Base-by-base conservation (phyloP, 2,797 vertebrate genomes). In the Nyctibius grandis region DNA sequence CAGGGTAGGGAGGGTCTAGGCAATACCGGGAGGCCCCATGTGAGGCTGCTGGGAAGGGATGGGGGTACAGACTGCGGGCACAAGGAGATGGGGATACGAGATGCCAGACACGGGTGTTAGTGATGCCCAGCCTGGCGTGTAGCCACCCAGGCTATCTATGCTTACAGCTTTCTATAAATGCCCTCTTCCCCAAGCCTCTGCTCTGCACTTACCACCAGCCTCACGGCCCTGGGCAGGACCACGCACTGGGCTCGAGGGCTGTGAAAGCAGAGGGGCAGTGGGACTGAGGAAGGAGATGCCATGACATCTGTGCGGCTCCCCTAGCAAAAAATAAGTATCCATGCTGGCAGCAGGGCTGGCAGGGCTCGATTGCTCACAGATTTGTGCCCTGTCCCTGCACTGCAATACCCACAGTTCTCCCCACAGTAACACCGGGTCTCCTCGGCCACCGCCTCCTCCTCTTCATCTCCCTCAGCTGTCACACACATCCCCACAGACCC, bases 401-500 rank as follows among this genome's bases (percentile, higher is more conserved):
- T n/a, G 34, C 36, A 25, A 19, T 6, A 48, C 34, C 54, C n/a
- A 12, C 45, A 21, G 56, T 5, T 38, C 20, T 59, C 34, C 34
- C n/a, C 68, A 15, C 17, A 16, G 68, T 16, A 63, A 34, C 17
- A 25, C 8, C 2, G 1, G 23, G 6, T 59, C 16, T 63, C 56
- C 69, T 67, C 1, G 11, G 40, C 63, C 65, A 33, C 36, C 0
- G 0, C 16, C 36, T 47, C 23, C 16, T 12, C 14, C 9, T 70
- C 4, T 40, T 17, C 5, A 0, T 29, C n/a, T n/a, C 47, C 31
- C 21, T 29, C 53, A 16, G 75, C 53, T 38, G 44, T 50, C 51
- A 47, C 59, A 44, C 8, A 9, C 38, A 3, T 5, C 19, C 56
- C 25, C 65, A 21, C 40, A 59, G 75, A 72, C 53, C 36, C 73